These are phyloP conservation scores for Eristalis arbustorum DNA, from an alignment of 2,888 invertebrate species.

Conservation along the genomic window DNA sequence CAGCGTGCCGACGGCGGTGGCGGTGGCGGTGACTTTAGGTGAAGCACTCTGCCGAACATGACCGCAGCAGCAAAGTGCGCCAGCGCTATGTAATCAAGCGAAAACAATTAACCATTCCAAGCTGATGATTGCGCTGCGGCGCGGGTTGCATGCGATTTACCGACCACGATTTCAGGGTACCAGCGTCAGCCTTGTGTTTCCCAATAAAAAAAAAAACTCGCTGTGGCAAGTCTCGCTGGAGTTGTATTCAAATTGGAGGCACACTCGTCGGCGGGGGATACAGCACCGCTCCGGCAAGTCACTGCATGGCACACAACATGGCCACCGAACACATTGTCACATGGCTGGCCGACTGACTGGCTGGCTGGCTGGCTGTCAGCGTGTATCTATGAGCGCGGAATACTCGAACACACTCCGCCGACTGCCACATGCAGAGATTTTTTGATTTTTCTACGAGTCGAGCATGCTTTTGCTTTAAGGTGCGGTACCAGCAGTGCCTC, in stretches of 20 bases:
- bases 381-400: slow-evolving; percentile 21
- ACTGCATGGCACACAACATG: slow-evolving; percentile 12
- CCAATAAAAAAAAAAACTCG: background rate
- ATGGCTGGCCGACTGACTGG: slow-evolving; percentile 16
- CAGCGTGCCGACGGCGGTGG: background rate
- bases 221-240: slow-evolving; percentile 13
- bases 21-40: slow-evolving; percentile 2
- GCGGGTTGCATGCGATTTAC: slow-evolving; percentile 45
- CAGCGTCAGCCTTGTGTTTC: slow-evolving; percentile 20
- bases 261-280: slow-evolving; percentile 17
- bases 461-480: slow-evolving; percentile 36
- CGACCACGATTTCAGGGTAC: slow-evolving; percentile 40
- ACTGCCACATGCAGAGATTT: slow-evolving; percentile 37
- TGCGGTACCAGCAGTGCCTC: slow-evolving; percentile 38
- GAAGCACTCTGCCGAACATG: background rate
- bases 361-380: slow-evolving; percentile 31
- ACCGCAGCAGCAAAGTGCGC: background rate
- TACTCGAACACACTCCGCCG: slow-evolving; percentile 1
- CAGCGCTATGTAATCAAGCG: slow-evolving; percentile 24
- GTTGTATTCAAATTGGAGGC: slow-evolving; percentile 22
- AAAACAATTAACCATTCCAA: slow-evolving; percentile 64
- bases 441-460: slow-evolving; percentile 21
- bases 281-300: background rate
- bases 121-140: slow-evolving; percentile 43
- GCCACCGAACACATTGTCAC: slow-evolving; percentile 46